phyloP scores from a whole-genome alignment of 2,113 vertebrate species.

The Barnardius zonarius region DNA sequence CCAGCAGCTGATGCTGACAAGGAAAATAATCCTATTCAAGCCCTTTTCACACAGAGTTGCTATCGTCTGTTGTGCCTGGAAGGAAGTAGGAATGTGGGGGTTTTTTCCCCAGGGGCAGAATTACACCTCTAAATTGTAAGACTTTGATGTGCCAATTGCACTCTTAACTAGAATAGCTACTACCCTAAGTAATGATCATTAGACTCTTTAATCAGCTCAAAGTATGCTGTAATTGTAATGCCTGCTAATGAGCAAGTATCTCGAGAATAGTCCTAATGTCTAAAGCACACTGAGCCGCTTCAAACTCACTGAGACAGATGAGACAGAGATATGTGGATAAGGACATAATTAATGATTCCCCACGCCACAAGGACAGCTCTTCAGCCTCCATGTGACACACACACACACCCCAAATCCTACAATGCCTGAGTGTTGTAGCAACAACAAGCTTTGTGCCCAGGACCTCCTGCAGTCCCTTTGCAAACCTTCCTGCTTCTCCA shows the following conservation, averaged over 20 bases:
- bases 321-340: background rate
- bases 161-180: constrained; percentile 31
- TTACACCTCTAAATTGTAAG: background rate
- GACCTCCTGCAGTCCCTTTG: no score
- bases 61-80: rapidly evolving
- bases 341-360: background rate
- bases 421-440: background rate
- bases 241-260: background rate
- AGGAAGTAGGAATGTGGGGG: background rate
- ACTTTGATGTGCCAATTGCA: constrained; percentile 49
- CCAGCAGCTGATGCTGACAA: background rate
- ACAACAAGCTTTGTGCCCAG: background rate
- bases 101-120: background rate
- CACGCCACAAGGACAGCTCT: background rate
- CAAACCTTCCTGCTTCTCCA: background rate
- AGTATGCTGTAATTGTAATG: background rate
- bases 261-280: background rate
- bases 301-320: background rate
- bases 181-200: constrained; percentile 28
- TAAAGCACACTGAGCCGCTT: background rate
- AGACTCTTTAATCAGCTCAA: background rate
- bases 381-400: rapidly evolving
- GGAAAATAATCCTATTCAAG: background rate
- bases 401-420: background rate
- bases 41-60: background rate